Percentiles rank a stretch among this genome's conserved stretches.
These are phyloP conservation scores for Epizoanthus fatuus DNA, from an alignment of 92 coral and sea anemone genomes.

Conservation along the genomic window DNA sequence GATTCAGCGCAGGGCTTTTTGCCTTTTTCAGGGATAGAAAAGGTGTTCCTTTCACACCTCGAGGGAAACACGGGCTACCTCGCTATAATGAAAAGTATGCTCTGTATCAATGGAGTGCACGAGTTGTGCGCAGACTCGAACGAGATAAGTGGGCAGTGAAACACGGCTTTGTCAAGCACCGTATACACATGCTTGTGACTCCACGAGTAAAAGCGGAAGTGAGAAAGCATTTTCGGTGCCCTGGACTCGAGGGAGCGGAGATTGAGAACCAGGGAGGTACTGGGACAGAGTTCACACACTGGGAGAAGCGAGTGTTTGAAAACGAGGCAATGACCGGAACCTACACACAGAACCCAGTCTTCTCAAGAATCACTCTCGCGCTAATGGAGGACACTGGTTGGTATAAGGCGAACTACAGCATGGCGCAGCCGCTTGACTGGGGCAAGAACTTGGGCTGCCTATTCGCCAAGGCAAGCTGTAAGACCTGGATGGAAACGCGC, in stretches of 20 bases:
- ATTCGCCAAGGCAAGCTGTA: conserved; percentile 93
- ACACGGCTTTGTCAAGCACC: conserved; percentile 78
- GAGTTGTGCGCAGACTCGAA: conserved; percentile 74
- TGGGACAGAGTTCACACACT: conserved; percentile 96
- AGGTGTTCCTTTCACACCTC: conserved; percentile 89
- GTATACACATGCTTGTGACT: conserved; percentile 90
- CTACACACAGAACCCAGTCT: conserved; percentile 98
- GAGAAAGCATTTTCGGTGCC: conserved; percentile 91
- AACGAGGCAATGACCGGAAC: conserved; percentile 99
- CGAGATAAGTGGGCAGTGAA: conserved; percentile 92
- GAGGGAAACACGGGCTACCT: conserved; percentile 92
- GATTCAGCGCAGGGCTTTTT: conserved; percentile 98
- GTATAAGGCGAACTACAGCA: conserved; percentile 93
- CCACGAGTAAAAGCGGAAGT: conserved; percentile 87
- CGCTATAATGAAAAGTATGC: conserved; percentile 81
- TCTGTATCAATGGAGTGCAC: conserved; percentile 91
- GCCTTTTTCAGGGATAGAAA: conserved; percentile 87
- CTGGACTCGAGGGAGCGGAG: conserved; percentile 94
- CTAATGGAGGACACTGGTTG: conserved; percentile 99
- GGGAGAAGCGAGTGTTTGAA: conserved; percentile 98
- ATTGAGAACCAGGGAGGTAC: conserved; percentile 96
- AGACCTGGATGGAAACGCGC: conserved; percentile 96
- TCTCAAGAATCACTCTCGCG: conserved; percentile 93
- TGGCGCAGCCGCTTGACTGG: conserved; percentile 97
- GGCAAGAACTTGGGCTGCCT: conserved; percentile 91